Base-by-base conservation (phyloP, 1,140 invertebrate genomes). In the Procambarus virginalis region DNA sequence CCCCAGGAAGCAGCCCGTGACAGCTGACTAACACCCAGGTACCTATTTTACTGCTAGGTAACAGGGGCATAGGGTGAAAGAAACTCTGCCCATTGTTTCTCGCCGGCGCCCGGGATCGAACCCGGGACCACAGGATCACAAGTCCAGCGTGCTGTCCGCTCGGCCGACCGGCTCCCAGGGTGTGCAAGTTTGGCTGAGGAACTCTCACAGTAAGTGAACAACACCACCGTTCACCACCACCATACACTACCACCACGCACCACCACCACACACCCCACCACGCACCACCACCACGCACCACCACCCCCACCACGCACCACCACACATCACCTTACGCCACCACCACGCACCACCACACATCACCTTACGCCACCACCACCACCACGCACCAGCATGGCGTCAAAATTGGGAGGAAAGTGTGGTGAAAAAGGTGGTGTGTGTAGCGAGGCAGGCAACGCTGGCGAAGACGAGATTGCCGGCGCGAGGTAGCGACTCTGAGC, bases 401-500 rank as follows among this genome's bases (percentile, higher is more conserved):
- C 51, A 17, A 76, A 45, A 60, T 48, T 48, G 12, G 49, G 20
- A 5, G 10, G 48, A 49, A 49, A 55, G 14, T 45, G 55, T 51
- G n/a, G 64, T 12, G 46, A n/a, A 55, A 51, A 51, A 22, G 34
- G 8, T 12, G 77, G 60, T 20, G 46, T 49, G 60, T 17, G 64
- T 20, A 77, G 51, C 48, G 46, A 34, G n/a, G 78, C 64, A 78
- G 64, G 51, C 12, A 49, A 22, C n/a, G 84, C 55, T 55, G 73
- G 73, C 20, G 34, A 10, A 17, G 84, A 70, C 75, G 86, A 87
- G 86, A 87, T 87, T 87, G 86, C 76, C 77, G n/a, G 78, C 58
- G 17, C 78, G 78, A 80, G 86, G 78, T 73, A 87, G 78, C 86
- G 46, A 87, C 77, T 87, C 86, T 49, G 78, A 81, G 64, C 86